Evolutionary conservation across 2,797 vertebrate genomes (phyloP), one percentile per base, ranked within the genome.

Genomic region (Odontamblyopus lacepedii): DNA sequence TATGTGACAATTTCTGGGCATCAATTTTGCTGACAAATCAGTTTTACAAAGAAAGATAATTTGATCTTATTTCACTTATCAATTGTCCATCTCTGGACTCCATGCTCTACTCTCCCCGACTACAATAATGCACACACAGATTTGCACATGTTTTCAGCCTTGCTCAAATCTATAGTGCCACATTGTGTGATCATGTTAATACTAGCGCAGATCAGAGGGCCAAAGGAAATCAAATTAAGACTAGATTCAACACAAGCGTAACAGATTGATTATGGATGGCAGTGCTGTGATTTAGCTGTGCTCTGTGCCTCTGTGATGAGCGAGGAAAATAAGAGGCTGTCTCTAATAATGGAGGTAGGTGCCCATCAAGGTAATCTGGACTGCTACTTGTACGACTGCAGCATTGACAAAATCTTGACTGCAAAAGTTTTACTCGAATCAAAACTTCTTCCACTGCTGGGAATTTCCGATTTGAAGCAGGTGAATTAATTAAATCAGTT

Each of bases 401-500:
- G 65, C 61, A 56, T 79, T 26, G 65, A 61, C 67, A 73, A 80
- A 78, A 78, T 63, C 62, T 63, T 23, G 61, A 41, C 61, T 38
- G 63, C 5, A 3, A 81, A 51, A 57, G 13, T 61, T 74, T 60
- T 71, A 13, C 71, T 63, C 3, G 2, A 27, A 59, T 78, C 70
- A 53, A 65, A 26, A 7, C 41, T 72, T 26, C 8, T 27, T 15
- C 35, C 30, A 16, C 55, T 26, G 69, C 50, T 5, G 32, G 67
- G 70, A 60, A 72, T 65, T 69, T 76, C 64, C 71, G 68, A 61
- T 8, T 60, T 61, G 69, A 80, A 85, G 79, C 71, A 73, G 6
- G 38, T 38, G 72, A 84, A 61, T 80, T 75, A 77, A 85, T 84
- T 82, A 77, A 85, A 83, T 85, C 70, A 76, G 69, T 80, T 87